phyloP scores from a whole-genome alignment of 2,888 invertebrate species.

The Lithophane ornitopus region DNA sequence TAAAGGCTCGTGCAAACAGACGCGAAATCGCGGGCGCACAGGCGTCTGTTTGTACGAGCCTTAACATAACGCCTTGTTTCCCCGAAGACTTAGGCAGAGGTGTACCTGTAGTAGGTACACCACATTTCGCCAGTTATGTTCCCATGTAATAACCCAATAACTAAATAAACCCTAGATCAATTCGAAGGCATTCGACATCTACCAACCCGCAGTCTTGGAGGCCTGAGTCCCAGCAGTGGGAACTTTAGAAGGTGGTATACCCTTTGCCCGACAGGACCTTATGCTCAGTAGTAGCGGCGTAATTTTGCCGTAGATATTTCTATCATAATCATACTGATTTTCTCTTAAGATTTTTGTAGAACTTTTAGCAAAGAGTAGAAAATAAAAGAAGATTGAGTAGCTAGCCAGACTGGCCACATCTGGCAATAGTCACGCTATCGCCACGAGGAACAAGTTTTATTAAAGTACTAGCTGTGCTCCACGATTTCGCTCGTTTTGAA shows the following conservation, averaged over 20 bases:
- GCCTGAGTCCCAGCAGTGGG: too few relatives aligned
- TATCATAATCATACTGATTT: neutral
- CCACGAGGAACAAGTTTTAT: slow-evolving; percentile 34
- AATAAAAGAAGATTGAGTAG: slow-evolving; percentile 42
- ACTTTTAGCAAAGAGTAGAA: slow-evolving; percentile 24
- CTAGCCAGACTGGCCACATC: slow-evolving; percentile 33
- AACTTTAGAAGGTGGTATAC: too few relatives aligned
- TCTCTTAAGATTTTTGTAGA: neutral
- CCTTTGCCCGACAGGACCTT: too few relatives aligned
- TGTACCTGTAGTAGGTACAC: neutral
- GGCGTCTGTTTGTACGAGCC: too few relatives aligned
- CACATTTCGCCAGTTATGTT: neutral
- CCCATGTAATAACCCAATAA: neutral
- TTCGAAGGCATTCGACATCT: too few relatives aligned
- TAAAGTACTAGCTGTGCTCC: slow-evolving; percentile 34
- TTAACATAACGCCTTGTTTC: too few relatives aligned
- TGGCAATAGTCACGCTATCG: slow-evolving; percentile 46
- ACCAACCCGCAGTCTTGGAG: too few relatives aligned
- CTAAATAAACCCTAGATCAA: too few relatives aligned
- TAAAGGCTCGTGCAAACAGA: too few relatives aligned
- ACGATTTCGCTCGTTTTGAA: neutral
- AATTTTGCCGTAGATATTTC: neutral
- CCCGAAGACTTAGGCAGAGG: neutral
- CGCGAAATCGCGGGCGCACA: too few relatives aligned
- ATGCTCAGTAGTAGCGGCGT: neutral